A percentile compares a stretch with the other conserved stretches of the same genome.
phyloP scores from a whole-genome alignment of 2,797 vertebrate species.

The Benthosema pterotum region DNA sequence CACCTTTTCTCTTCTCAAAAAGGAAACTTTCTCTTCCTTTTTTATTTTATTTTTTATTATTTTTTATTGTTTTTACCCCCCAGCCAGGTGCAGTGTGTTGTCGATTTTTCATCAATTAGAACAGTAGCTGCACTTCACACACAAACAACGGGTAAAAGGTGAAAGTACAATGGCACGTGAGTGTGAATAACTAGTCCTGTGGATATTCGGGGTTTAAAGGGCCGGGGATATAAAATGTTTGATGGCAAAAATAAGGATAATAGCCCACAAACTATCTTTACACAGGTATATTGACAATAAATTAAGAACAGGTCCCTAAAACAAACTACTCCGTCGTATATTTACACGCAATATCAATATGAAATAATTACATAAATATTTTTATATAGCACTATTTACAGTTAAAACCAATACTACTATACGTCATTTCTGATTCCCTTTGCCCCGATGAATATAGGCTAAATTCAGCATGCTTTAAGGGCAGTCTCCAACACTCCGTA shows the following conservation, averaged over 20 bases:
- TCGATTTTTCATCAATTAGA: constrained; percentile 71
- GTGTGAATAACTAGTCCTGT: constrained; percentile 75
- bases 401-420: constrained; percentile 83
- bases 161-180: constrained; percentile 82
- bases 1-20: constrained; percentile 48
- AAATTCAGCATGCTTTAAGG: constrained; percentile 59
- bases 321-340: constrained; percentile 96
- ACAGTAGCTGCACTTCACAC: constrained; percentile 81
- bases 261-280: constrained; percentile 87
- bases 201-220: constrained; percentile 56
- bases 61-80: no score
- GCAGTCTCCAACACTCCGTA: constrained; percentile 21
- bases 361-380: constrained; percentile 99
- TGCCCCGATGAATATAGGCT: constrained; percentile 61
- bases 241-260: constrained; percentile 77
- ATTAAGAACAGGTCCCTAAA: constrained; percentile 95
- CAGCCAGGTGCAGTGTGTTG: constrained; percentile 84
- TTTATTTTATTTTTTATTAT: no score
- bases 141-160: constrained; percentile 73
- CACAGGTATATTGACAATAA: constrained; percentile 97
- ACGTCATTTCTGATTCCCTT: constrained; percentile 83
- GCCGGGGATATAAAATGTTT: constrained; percentile 83
- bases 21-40: constrained; percentile 54
- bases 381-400: constrained; percentile 98
- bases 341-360: constrained; percentile 99